phyloP scores from a whole-genome alignment of 2,797 vertebrate species.

The Anisognathus igniventris region DNA sequence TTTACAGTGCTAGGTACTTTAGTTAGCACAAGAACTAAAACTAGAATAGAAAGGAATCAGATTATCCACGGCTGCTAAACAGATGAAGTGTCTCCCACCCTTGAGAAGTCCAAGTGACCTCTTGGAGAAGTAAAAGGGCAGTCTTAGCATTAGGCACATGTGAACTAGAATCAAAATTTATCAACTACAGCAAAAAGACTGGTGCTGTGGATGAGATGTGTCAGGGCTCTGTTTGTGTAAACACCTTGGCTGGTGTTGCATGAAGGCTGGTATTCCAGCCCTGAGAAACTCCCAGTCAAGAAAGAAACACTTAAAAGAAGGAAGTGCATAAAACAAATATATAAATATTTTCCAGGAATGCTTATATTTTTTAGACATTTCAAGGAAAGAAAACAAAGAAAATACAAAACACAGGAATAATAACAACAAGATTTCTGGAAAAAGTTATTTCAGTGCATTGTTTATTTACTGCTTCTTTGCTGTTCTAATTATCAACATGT shows the following conservation, averaged over 20 bases:
- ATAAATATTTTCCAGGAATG: neutral
- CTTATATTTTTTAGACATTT: neutral
- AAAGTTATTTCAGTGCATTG: neutral
- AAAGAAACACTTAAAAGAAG: neutral
- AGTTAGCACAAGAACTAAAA: neutral
- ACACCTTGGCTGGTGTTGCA: neutral
- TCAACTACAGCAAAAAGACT: neutral
- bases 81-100: neutral
- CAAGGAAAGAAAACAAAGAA: neutral
- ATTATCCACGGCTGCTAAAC: neutral
- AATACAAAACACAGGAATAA: neutral
- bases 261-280: fast-evolving
- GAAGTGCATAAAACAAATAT: neutral
- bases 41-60: neutral
- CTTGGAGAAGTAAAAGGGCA: neutral
- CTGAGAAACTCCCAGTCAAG: neutral
- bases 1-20: neutral
- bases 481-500: neutral
- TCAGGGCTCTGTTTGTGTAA: neutral
- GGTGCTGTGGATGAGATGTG: fast-evolving
- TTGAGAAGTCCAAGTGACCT: neutral
- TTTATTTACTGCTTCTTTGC: neutral
- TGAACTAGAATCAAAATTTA: neutral
- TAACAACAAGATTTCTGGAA: neutral
- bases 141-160: fast-evolving